These are phyloP conservation scores for Python bivittatus DNA, from an alignment of 2,113 vertebrate species.

Conservation along the genomic window DNA sequence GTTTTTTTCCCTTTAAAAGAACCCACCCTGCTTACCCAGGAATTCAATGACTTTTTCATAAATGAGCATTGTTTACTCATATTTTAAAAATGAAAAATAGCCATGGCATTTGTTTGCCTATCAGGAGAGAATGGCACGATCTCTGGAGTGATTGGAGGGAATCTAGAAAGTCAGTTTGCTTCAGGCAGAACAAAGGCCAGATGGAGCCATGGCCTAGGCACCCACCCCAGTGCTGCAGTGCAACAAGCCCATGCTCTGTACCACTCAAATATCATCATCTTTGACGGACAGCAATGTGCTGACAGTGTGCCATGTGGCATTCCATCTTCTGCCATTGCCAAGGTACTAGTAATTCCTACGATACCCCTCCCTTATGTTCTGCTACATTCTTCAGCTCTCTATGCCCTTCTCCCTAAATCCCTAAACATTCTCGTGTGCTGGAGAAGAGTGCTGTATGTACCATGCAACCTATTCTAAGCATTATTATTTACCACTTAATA, in stretches of 20 bases:
- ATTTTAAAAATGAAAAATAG: conserved; percentile 12
- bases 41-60: conserved; percentile 62
- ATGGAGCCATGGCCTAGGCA: neutral
- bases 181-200: neutral
- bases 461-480: neutral
- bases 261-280: neutral
- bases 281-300: neutral
- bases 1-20: neutral
- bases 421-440: neutral
- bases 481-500: too few relatives aligned
- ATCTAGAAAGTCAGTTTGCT: neutral
- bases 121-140: conserved; percentile 14
- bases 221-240: neutral
- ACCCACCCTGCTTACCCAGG: conserved; percentile 47
- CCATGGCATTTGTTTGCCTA: neutral
- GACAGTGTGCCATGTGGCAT: neutral
- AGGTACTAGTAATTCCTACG: neutral
- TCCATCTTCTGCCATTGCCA: neutral
- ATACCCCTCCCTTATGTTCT: neutral
- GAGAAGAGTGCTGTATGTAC: neutral
- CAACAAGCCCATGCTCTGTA: neutral
- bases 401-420: neutral
- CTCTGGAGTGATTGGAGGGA: neutral
- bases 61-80: conserved; percentile 52
- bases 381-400: too few relatives aligned